Conservation (phyloP, 2,888 invertebrate species). For the Dryobotodes eremita region DNA sequence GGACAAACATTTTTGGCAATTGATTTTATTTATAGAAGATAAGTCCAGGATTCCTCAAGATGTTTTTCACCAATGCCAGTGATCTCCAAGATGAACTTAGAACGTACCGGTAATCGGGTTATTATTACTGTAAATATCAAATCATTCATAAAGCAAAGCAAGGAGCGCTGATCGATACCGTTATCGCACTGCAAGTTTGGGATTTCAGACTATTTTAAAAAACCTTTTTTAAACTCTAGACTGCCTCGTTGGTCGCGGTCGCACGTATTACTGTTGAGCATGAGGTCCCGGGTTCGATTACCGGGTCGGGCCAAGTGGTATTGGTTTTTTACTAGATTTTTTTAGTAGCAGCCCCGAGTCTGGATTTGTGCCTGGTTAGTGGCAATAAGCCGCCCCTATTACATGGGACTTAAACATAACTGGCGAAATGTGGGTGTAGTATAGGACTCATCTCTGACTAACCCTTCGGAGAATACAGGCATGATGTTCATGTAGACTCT, state of each 20-base stretch:
- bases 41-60: background rate
- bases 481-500: background rate
- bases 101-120: background rate
- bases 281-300: background rate
- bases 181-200: too few species aligned
- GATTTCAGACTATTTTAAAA: background rate
- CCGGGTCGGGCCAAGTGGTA: background rate
- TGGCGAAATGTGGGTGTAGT: background rate
- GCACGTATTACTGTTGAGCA: background rate
- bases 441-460: background rate
- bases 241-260: background rate
- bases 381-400: too few species aligned
- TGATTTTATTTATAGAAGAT: too few species aligned
- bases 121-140: background rate
- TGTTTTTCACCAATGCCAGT: background rate
- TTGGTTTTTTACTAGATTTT: background rate
- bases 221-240: background rate
- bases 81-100: background rate
- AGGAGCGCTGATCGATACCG: too few species aligned
- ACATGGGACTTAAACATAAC: background rate
- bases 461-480: background rate
- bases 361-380: too few species aligned
- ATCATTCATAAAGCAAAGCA: too few species aligned
- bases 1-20: too few species aligned
- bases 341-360: too few species aligned